Evolutionary conservation across 1,140 invertebrate species (phyloP).

Genomic region (Zaprionus lachaisei): DNA sequence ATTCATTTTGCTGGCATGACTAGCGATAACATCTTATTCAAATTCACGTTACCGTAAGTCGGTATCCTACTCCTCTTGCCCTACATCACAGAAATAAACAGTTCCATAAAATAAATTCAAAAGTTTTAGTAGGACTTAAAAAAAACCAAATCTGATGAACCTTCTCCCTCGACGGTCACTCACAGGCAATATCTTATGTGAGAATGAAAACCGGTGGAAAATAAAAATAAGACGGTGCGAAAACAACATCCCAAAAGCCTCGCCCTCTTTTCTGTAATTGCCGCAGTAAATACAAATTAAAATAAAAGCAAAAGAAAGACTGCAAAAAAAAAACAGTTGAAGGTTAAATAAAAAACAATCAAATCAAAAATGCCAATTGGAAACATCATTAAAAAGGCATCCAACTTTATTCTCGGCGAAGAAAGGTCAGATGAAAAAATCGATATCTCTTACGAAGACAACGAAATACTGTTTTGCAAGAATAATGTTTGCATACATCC

Average conservation of each 20-base stretch:
- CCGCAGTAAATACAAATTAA: conserved; percentile 4
- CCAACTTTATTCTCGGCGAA: conserved; percentile 90
- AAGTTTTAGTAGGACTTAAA: neutral
- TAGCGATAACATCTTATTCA: conserved; percentile 16
- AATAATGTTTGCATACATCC: conserved; percentile 99
- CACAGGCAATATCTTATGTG: conserved; percentile 14
- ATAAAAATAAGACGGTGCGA: conserved; percentile 7
- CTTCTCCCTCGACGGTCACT: neutral
- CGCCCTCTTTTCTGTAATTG: conserved; percentile 5
- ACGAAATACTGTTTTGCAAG: conserved; percentile 93
- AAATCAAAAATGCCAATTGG: conserved; percentile 88
- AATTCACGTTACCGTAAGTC: conserved; percentile 32
- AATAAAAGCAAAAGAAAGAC: conserved; percentile 21
- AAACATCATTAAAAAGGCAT: conserved; percentile 90
- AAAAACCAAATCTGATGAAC: neutral
- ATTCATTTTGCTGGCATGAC: conserved; percentile 1
- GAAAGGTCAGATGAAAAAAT: conserved; percentile 87
- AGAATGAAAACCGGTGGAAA: conserved; percentile 11
- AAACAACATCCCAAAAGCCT: conserved; percentile 6
- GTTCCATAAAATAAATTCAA: conserved; percentile 18
- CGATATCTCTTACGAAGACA: conserved; percentile 89
- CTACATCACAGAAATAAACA: conserved; percentile 9
- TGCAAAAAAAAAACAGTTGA: conserved; percentile 3
- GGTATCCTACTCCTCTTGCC: conserved; percentile 18
- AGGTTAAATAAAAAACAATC: conserved; percentile 1